Evolutionary conservation across 2,888 invertebrate species (phyloP).

Genomic region (Leptinotarsa tumamoca): DNA sequence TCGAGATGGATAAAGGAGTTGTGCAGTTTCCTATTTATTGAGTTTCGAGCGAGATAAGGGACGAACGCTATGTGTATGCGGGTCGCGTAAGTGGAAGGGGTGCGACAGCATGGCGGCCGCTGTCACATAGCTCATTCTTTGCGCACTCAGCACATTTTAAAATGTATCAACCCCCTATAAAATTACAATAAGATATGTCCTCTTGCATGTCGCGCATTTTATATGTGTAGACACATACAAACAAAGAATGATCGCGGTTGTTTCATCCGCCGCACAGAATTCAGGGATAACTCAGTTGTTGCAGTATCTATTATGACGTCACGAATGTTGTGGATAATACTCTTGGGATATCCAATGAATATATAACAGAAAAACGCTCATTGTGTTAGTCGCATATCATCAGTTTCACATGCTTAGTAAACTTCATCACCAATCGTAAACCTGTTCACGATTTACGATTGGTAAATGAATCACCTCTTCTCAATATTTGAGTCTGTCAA

Average conservation of each 20-base stretch:
- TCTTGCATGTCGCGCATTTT: slow-evolving; percentile 53
- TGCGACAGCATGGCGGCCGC: slow-evolving; percentile 67
- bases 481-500: too few relatives aligned
- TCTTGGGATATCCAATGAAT: too few relatives aligned
- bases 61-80: slow-evolving; percentile 62
- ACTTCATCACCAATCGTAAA: too few relatives aligned
- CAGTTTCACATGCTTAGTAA: too few relatives aligned
- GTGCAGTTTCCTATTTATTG: slow-evolving; percentile 66
- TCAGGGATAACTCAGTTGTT: neutral
- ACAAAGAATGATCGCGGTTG: slow-evolving; percentile 45
- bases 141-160: slow-evolving; percentile 68
- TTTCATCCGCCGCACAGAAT: neutral
- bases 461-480: too few relatives aligned
- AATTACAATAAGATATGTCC: slow-evolving; percentile 67
- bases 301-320: neutral
- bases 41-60: slow-evolving; percentile 64
- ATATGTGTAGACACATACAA: slow-evolving; percentile 50
- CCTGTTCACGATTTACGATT: too few relatives aligned
- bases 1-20: slow-evolving; percentile 63
- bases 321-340: too few relatives aligned
- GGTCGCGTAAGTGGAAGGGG: slow-evolving; percentile 64
- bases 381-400: too few relatives aligned
- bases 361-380: too few relatives aligned
- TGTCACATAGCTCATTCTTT: slow-evolving; percentile 68
- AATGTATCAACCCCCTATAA: slow-evolving; percentile 68